phyloP scores from a whole-genome alignment of 2,888 invertebrate genomes.

The Cerceris rybyensis region DNA sequence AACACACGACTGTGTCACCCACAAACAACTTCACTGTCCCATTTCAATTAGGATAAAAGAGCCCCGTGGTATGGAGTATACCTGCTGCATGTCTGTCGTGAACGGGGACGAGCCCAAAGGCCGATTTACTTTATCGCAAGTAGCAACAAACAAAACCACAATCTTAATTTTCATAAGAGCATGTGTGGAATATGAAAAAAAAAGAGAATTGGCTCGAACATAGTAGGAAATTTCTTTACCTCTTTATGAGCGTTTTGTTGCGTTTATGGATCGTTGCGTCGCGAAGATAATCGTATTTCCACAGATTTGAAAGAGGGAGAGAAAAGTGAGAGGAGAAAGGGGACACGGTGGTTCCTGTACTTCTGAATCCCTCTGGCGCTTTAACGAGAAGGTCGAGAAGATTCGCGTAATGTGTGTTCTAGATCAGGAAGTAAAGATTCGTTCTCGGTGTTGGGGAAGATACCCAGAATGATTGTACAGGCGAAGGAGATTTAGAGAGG shows the following conservation, averaged over 20 bases:
- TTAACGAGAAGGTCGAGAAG: conserved; percentile 15
- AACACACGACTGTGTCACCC: conserved; percentile 22
- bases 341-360: conserved; percentile 11
- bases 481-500: conserved; percentile 11
- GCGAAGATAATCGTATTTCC: conserved; percentile 45
- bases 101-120: conserved; percentile 28
- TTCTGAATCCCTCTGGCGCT: conserved; percentile 1
- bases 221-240: conserved; percentile 25
- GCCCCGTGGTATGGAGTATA: conserved; percentile 56
- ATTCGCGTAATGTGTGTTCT: conserved; percentile 29
- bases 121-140: conserved; percentile 36
- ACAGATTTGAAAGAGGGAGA: conserved; percentile 37
- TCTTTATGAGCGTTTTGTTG: not conserved
- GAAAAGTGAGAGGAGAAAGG: too few relatives aligned
- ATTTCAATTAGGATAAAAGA: conserved; percentile 47
- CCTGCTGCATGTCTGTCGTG: conserved; percentile 36
- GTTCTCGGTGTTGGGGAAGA: conserved; percentile 8
- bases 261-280: conserved; percentile 14
- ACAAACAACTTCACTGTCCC: conserved; percentile 16
- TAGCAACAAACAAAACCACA: conserved; percentile 13
- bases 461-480: not conserved
- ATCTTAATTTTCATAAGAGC: conserved; percentile 41
- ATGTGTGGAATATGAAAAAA: conserved; percentile 22
- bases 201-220: conserved; percentile 10
- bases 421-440: conserved; percentile 23